Evolutionary conservation across 2,888 invertebrate species (phyloP).

Genomic region (Andricus quercusramuli): DNA sequence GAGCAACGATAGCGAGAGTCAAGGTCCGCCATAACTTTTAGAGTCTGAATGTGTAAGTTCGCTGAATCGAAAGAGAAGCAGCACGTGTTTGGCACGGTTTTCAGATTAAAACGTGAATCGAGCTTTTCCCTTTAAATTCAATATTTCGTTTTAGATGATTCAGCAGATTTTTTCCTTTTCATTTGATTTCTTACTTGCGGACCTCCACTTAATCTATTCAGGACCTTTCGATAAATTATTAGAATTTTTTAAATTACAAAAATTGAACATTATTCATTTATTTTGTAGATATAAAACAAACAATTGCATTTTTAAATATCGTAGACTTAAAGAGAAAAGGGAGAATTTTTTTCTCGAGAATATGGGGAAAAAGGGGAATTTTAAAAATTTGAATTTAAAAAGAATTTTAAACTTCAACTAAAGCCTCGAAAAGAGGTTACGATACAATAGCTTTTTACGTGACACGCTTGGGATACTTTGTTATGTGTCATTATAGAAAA

Average conservation of each 20-base stretch:
- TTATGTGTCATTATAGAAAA: background rate
- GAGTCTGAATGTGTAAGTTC: slow-evolving; percentile 38
- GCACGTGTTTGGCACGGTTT: slow-evolving; percentile 41
- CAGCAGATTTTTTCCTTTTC: background rate
- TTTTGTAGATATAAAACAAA: too few relatives aligned
- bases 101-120: slow-evolving; percentile 40
- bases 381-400: background rate
- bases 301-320: too few relatives aligned
- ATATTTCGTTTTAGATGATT: slow-evolving; percentile 20
- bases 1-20: slow-evolving; percentile 35
- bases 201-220: background rate
- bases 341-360: too few relatives aligned
- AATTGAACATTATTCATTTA: too few relatives aligned
- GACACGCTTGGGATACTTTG: background rate
- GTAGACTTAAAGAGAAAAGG: too few relatives aligned
- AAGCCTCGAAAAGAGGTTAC: background rate
- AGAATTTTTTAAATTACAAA: too few relatives aligned
- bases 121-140: slow-evolving; percentile 38
- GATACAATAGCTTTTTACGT: background rate
- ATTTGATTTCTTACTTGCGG: background rate
- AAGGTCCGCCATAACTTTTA: slow-evolving; percentile 40
- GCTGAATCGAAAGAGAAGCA: slow-evolving; percentile 39
- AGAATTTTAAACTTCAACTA: background rate
- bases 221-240: background rate
- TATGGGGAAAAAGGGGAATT: too few relatives aligned